phyloP scores from a whole-genome alignment of 2,888 invertebrate genomes.

The Furcula furcula region DNA sequence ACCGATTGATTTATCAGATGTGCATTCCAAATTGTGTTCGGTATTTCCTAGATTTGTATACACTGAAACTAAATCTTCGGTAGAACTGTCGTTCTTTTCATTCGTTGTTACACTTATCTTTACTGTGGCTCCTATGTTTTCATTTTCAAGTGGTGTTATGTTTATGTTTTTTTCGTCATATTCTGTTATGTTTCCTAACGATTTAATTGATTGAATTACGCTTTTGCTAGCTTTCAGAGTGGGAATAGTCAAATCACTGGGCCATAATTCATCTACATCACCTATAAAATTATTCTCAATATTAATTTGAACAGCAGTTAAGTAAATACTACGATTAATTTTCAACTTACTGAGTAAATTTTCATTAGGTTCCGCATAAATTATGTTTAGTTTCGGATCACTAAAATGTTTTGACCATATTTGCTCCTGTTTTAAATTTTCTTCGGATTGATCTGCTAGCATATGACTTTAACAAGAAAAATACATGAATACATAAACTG shows the following conservation, averaged over 20 bases:
- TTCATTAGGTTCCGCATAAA: slow-evolving; percentile 44
- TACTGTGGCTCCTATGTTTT: slow-evolving; percentile 3
- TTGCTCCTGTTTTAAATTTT: neutral
- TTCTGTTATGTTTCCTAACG: slow-evolving; percentile 60
- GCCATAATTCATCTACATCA: slow-evolving; percentile 65
- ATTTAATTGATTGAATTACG: slow-evolving; percentile 56
- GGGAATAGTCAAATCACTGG: slow-evolving; percentile 35
- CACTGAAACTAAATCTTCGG: neutral
- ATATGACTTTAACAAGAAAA: neutral
- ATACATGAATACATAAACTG: neutral
- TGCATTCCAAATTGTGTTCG: neutral
- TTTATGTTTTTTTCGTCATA: slow-evolving; percentile 39
- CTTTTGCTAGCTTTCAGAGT: slow-evolving; percentile 46
- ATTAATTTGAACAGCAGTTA: neutral
- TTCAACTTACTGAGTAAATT: slow-evolving; percentile 55
- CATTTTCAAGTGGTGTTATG: slow-evolving; percentile 7
- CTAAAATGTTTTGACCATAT: slow-evolving; percentile 2
- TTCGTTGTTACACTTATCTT: slow-evolving; percentile 1
- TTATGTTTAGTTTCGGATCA: slow-evolving; percentile 17
- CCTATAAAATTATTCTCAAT: slow-evolving; percentile 28
- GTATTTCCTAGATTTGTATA: neutral
- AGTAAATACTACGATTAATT: too few relatives aligned
- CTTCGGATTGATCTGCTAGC: neutral
- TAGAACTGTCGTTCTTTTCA: neutral
- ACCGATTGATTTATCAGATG: neutral